phyloP scores from a whole-genome alignment of 2,797 vertebrate genomes.

The Phoebastria nigripes region DNA sequence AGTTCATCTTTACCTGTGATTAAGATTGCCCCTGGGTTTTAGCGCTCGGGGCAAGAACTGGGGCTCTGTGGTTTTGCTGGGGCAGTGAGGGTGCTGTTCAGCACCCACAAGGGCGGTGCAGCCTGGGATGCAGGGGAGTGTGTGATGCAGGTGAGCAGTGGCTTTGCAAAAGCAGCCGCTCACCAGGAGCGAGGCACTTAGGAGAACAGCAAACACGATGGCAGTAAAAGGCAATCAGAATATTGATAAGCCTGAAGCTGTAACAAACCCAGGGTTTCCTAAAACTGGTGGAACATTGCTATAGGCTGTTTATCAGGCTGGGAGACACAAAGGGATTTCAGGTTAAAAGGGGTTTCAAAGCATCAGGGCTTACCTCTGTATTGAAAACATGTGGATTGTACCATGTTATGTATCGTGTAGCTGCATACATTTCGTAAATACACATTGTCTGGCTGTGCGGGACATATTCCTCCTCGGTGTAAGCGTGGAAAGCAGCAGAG shows the following conservation, averaged over 20 bases:
- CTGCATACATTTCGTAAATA: background rate
- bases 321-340: slow-evolving; percentile 43
- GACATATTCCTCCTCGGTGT: background rate
- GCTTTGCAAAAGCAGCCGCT: background rate
- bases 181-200: background rate
- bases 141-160: background rate
- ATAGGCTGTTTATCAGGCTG: slow-evolving; percentile 37
- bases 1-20: background rate
- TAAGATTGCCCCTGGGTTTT: background rate
- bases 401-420: background rate
- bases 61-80: background rate
- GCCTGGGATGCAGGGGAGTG: background rate
- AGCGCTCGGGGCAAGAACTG: background rate
- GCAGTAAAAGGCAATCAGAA: slow-evolving; percentile 39
- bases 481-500: background rate
- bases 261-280: slow-evolving; percentile 40
- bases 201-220: background rate
- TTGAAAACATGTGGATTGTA: background rate
- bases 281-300: background rate
- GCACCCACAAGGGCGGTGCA: background rate
- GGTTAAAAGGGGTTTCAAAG: slow-evolving; percentile 29
- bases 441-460: background rate
- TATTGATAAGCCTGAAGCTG: slow-evolving; percentile 50
- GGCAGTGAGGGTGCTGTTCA: background rate
- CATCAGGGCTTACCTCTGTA: background rate